Conservation (phyloP, 2,797 vertebrate species). For the Pipistrellus pipistrellus region DNA sequence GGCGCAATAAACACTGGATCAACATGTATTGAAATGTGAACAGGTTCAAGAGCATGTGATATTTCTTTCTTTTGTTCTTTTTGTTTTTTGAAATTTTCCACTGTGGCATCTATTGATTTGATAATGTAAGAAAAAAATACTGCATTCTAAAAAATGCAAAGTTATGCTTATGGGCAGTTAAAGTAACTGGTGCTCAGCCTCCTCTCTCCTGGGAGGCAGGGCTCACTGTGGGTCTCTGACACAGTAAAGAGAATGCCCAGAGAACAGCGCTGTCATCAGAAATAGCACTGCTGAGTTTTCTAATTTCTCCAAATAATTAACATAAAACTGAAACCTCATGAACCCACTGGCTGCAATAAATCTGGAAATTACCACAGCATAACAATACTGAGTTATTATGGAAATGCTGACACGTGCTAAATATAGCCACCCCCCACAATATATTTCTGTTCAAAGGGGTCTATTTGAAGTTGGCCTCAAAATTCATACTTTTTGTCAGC, state of each 20-base stretch:
- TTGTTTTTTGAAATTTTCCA: slow-evolving; percentile 22
- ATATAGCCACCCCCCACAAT: slow-evolving; percentile 87
- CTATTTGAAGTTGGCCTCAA: slow-evolving; percentile 87
- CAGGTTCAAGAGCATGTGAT: background rate
- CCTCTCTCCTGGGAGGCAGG: background rate
- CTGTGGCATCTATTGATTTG: background rate
- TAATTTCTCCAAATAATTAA: slow-evolving; percentile 85
- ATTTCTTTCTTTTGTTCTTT: background rate
- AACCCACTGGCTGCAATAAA: slow-evolving; percentile 84
- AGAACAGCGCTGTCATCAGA: slow-evolving; percentile 51
- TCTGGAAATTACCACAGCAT: slow-evolving; percentile 85
- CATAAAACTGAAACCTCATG: slow-evolving; percentile 85
- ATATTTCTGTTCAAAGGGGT: slow-evolving; percentile 86
- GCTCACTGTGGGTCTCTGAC: background rate
- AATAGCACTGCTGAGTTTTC: slow-evolving; percentile 57
- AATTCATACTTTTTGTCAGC: slow-evolving; percentile 86
- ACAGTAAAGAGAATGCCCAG: background rate
- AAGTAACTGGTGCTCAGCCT: background rate
- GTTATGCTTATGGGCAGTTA: background rate
- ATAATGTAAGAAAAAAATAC: slow-evolving; percentile 30
- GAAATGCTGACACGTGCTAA: slow-evolving; percentile 86
- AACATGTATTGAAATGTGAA: slow-evolving; percentile 9
- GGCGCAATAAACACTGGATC: background rate
- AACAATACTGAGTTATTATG: slow-evolving; percentile 88
- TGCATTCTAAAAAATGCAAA: background rate